Evolutionary conservation across 1,140 invertebrate genomes (phyloP), one percentile per base, ranked within the genome.

Genomic region (Drosophila azteca): DNA sequence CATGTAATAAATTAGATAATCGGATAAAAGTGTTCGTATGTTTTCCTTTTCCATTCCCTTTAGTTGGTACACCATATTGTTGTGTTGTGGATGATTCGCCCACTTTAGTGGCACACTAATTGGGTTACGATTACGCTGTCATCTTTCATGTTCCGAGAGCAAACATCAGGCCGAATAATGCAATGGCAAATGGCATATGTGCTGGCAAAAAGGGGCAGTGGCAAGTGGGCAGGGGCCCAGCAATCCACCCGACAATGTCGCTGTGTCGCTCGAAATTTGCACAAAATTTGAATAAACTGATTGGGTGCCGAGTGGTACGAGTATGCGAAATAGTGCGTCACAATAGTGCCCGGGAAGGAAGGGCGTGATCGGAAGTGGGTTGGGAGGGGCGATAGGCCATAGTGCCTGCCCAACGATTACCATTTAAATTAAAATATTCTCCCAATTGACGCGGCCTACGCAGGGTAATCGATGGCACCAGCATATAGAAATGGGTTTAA

Each of bases 271-370:
- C 61, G 22, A 77, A 88, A 88, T 88, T 88, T 88, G 79, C 83
- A 88, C 83, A 83, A 60, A 72, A 88, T 88, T 88, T 88, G 83
- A 88, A 88, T 88, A 88, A 88, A 83, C 76, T 89, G 83, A 88
- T 88, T 88, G 83, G 53, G 76, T 88, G 77, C 31, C 8, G 2
- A 68, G 64, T 49, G 22, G 11, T 13, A 13, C 35, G 35, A 39
- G 55, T 20, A 50, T 52, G 26, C 55, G 49, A 5, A 49, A 52
- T 84, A 72, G 80, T 83, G 71, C 41, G 59, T 43, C 60, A 57
- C 17, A 46, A 44, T 20, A 20, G 58, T 29, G 22, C 41, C 31
- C 29, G 26, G 15, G 9, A 24, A 49, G 53, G 55, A n/a, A 24
- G 22, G 15, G 9, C 2, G 9, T 4, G 31, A 45, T 26, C 26